Conservation (phyloP, 2,888 invertebrate species). For the Ochropleura leucogaster region DNA sequence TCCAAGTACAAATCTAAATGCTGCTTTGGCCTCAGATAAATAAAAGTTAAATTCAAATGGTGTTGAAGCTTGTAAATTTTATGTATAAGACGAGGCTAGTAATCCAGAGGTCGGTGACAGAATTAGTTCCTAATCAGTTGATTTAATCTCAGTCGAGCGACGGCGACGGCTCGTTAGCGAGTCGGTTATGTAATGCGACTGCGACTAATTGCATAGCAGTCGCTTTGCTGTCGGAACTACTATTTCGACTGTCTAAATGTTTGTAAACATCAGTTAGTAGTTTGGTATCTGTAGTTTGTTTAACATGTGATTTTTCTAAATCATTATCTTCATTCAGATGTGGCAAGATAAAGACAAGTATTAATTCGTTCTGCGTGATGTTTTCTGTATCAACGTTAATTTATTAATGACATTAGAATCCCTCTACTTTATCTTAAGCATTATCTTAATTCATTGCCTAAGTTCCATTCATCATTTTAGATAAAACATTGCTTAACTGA, state of each 20-base stretch:
- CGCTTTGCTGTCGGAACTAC: constrained; percentile 50
- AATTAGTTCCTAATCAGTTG: constrained; percentile 79
- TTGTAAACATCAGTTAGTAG: constrained; percentile 55
- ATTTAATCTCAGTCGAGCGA: constrained; percentile 70
- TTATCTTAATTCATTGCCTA: background rate
- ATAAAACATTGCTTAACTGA: background rate
- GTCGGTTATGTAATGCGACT: constrained; percentile 58
- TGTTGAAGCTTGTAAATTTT: constrained; percentile 28
- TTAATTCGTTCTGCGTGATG: constrained; percentile 20
- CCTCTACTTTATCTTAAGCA: constrained; percentile 9
- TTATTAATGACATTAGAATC: constrained; percentile 25
- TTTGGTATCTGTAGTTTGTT: constrained; percentile 22
- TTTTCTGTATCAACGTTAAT: constrained; percentile 4
- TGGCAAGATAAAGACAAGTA: constrained; percentile 6
- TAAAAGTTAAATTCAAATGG: constrained; percentile 33
- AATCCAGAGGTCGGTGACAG: constrained; percentile 65
- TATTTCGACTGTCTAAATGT: constrained; percentile 55
- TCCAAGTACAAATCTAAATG: background rate
- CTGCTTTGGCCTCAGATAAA: background rate
- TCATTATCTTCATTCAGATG: background rate
- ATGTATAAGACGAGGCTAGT: constrained; percentile 55
- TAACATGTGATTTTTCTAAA: constrained; percentile 28
- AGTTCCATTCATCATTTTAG: constrained; percentile 5
- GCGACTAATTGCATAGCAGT: constrained; percentile 62
- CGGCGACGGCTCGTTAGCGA: constrained; percentile 55